Percentiles rank a stretch among this genome's conserved stretches.
Conservation (phyloP, 2,113 vertebrate genomes). For the Gobio gobio region DNA sequence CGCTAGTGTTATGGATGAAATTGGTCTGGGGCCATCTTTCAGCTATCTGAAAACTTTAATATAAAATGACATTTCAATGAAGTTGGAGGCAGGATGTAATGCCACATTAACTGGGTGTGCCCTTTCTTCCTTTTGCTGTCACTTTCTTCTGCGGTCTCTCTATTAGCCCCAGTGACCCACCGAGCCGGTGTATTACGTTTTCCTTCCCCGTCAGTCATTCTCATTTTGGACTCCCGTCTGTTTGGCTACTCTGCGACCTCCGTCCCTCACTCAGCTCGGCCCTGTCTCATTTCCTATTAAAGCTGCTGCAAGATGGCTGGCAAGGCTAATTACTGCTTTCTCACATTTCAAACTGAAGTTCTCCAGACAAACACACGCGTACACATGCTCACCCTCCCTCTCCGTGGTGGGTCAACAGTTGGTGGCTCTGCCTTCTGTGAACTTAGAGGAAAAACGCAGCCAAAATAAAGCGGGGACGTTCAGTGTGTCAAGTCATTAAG, state of each 20-base stretch:
- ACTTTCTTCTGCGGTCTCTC: slow-evolving; percentile 2
- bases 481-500: slow-evolving; percentile 71
- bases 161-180: slow-evolving; percentile 55
- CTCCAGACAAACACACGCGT: slow-evolving; percentile 43
- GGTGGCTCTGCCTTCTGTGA: slow-evolving; percentile 43
- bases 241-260: slow-evolving; percentile 74
- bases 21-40: slow-evolving; percentile 46
- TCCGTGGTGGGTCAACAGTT: slow-evolving; percentile 46
- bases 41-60: slow-evolving; percentile 53
- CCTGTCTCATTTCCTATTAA: slow-evolving; percentile 78
- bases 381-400: slow-evolving; percentile 58
- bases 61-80: slow-evolving; percentile 60
- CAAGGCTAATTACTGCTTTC: slow-evolving; percentile 72
- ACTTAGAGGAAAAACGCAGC: slow-evolving; percentile 55
- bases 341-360: slow-evolving; percentile 34
- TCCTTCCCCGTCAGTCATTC: slow-evolving; percentile 63
- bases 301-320: slow-evolving; percentile 70
- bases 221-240: slow-evolving; percentile 69
- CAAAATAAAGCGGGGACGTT: slow-evolving; percentile 57
- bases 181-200: slow-evolving; percentile 45
- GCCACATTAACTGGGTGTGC: slow-evolving; percentile 55
- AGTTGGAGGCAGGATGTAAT: slow-evolving; percentile 54
- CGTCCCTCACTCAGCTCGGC: slow-evolving; percentile 72
- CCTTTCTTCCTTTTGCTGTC: slow-evolving; percentile 33
- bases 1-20: slow-evolving; percentile 50